phyloP scores from a whole-genome alignment of 2,797 vertebrate genomes.

The Chrosomus eos region DNA sequence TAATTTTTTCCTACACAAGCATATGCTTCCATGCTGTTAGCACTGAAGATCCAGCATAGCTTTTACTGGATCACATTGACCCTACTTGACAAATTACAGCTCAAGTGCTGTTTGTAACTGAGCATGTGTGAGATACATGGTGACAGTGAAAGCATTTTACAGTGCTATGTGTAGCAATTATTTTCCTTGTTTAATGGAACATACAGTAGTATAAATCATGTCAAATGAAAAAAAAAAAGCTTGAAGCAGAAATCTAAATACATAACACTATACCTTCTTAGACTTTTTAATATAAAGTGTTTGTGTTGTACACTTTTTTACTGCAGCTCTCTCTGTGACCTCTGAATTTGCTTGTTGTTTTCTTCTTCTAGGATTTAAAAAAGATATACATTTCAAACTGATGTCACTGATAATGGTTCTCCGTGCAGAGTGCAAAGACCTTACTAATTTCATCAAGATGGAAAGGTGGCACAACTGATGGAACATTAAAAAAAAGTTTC shows the following conservation, averaged over 20 bases:
- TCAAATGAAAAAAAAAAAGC: neutral
- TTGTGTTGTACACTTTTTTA: neutral
- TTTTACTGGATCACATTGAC: constrained; percentile 29
- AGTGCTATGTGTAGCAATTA: neutral
- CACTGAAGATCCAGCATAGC: neutral
- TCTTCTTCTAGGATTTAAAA: neutral
- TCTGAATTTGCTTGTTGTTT: neutral
- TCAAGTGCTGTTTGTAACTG: constrained; percentile 6
- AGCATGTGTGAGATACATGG: neutral
- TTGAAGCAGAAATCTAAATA: neutral
- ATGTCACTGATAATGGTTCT: constrained; percentile 5
- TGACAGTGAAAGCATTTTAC: constrained; percentile 17
- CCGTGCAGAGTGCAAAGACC: neutral
- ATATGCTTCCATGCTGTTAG: neutral
- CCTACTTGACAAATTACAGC: constrained; percentile 1
- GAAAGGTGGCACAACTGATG: neutral
- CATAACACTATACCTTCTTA: neutral
- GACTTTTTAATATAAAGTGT: neutral
- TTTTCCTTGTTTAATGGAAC: neutral
- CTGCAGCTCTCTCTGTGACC: neutral
- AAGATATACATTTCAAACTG: neutral
- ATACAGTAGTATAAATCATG: neutral
- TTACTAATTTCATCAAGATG: neutral
- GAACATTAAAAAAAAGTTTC: neutral
- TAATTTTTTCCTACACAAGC: neutral